Evolutionary conservation across 2,797 vertebrate species (phyloP), one percentile per base, ranked within the genome.

Genomic region (Ctenochaetus hawaiiensis): DNA sequence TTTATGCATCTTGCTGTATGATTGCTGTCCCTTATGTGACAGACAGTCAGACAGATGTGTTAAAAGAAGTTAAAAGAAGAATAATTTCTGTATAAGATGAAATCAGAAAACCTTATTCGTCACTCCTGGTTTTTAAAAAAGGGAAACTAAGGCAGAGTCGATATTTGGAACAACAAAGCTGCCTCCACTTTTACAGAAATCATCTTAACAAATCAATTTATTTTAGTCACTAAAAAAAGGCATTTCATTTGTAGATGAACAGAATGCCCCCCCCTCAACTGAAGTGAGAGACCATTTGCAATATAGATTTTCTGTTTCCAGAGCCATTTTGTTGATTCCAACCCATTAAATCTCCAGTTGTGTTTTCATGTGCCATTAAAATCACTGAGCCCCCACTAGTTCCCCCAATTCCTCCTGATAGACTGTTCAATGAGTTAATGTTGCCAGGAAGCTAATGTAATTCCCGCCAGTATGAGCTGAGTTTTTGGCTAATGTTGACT

Each of bases 271-370:
- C 77, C 58, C 66, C 54, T 74, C 34, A 43, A 84, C 78, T 78
- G 72, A 87, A 84, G 64, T 57, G 60, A 80, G 80, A 47, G 83
- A 86, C 85, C 87, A 90, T 92, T 90, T 91, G 52, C 22, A 51
- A 74, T 86, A 92, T 83, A 65, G 69, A 89, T 91, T 81, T 85
- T 78, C 86, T 88, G 85, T 86, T 89, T 85, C 70, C 64, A 56
- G 64, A 79, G 80, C 73, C 73, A 80, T 89, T 91, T 89, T 88
- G 79, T 86, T 91, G 75, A 90, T 85, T 88, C 83, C 54, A 81
- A 79, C 65, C 88, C 72, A 89, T 92, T 92, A 92, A 91, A 92
- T 92, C 90, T 87, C 83, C 76, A 82, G 72, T 87, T 85, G 82
- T 85, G 74, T 89, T 88, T 86, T 72, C 75, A 44, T 7, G 34